Conservation (phyloP, 2,113 vertebrate species). For the Gopherus evgoodei region DNA sequence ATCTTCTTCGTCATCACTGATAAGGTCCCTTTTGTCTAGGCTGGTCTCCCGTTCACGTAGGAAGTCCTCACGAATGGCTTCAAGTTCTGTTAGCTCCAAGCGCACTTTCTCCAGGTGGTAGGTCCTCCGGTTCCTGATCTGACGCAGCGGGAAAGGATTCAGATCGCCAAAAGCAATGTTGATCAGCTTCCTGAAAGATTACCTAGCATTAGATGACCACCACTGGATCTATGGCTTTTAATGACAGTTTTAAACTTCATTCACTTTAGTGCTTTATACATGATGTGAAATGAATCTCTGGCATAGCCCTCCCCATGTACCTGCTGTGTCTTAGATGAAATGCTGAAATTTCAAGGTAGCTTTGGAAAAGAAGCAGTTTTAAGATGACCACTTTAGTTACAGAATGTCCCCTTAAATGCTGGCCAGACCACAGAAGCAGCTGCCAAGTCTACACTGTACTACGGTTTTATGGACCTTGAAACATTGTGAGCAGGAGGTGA, state of each 20-base stretch:
- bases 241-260: neutral
- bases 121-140: slow-evolving; percentile 93
- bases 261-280: accelerated
- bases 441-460: neutral
- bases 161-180: slow-evolving; percentile 94
- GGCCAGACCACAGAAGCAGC: neutral
- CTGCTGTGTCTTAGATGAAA: neutral
- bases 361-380: neutral
- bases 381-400: neutral
- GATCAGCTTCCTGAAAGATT: slow-evolving; percentile 88
- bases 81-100: slow-evolving; percentile 93
- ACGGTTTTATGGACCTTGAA: accelerated
- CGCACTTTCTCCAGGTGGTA: slow-evolving; percentile 97
- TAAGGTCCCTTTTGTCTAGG: slow-evolving; percentile 87
- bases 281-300: neutral
- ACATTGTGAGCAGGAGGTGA: neutral
- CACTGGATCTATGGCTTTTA: accelerated
- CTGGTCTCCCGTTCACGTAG: slow-evolving; percentile 90
- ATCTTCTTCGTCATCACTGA: slow-evolving; percentile 97
- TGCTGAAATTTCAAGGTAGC: neutral
- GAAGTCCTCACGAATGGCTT: slow-evolving; percentile 95
- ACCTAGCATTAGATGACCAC: neutral
- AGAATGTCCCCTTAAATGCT: neutral
- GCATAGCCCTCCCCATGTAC: neutral
- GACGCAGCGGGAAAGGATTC: slow-evolving; percentile 96